These are phyloP conservation scores for Lordiphosa collinella DNA, from an alignment of 1,140 invertebrate species.

Conservation along the genomic window DNA sequence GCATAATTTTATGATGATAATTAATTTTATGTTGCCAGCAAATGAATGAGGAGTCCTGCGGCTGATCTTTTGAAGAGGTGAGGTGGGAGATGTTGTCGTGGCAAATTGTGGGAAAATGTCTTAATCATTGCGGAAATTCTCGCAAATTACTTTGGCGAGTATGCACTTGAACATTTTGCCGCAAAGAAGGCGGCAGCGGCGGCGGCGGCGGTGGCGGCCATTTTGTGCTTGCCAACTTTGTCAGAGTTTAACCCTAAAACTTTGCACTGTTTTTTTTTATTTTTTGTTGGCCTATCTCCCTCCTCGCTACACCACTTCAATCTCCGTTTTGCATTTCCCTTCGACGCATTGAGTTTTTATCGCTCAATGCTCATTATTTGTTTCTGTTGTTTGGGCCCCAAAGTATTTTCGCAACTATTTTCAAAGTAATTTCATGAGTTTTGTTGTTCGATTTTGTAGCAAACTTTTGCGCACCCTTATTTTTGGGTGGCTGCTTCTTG, in stretches of 20 bases:
- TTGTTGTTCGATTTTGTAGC: slow-evolving; percentile 52
- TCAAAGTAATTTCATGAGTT: slow-evolving; percentile 63
- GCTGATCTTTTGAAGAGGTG: slow-evolving; percentile 3
- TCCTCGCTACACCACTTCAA: slow-evolving; percentile 14
- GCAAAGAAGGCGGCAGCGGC: neutral
- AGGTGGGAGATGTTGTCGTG: neutral
- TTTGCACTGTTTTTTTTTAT: too few relatives aligned
- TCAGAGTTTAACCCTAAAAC: too few relatives aligned
- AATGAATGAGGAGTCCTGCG: slow-evolving; percentile 23
- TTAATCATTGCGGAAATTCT: slow-evolving; percentile 41
- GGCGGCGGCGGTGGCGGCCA: neutral
- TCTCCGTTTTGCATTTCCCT: slow-evolving; percentile 38
- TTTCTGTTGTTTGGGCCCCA: slow-evolving; percentile 20
- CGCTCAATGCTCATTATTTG: slow-evolving; percentile 62
- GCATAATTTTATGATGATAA: slow-evolving; percentile 69
- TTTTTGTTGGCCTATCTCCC: slow-evolving; percentile 7
- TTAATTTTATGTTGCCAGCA: slow-evolving; percentile 51
- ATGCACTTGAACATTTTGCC: too few relatives aligned
- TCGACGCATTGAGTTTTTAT: slow-evolving; percentile 36
- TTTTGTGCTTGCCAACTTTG: slow-evolving; percentile 18
- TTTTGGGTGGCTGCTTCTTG: slow-evolving; percentile 11
- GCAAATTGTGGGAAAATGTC: slow-evolving; percentile 22
- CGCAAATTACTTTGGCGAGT: slow-evolving; percentile 31
- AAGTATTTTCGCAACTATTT: slow-evolving; percentile 51
- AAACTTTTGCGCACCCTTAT: slow-evolving; percentile 30